Conservation (phyloP, 2,888 invertebrate species). For the Drosophila subquinaria region DNA sequence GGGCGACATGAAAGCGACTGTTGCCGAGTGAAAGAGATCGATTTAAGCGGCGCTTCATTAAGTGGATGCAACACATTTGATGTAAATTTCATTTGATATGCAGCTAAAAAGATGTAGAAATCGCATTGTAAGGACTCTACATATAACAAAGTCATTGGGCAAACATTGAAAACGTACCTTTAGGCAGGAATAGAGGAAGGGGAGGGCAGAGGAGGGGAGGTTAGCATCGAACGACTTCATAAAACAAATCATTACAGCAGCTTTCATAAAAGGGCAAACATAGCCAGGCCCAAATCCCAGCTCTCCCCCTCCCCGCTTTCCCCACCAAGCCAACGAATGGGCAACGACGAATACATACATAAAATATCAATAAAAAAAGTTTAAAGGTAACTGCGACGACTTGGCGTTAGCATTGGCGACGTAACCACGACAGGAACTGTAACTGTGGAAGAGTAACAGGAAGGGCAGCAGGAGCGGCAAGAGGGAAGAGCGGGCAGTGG, state of each 20-base stretch:
- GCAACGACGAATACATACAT: constrained; percentile 62
- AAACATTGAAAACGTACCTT: constrained; percentile 37
- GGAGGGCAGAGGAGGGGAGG: background rate
- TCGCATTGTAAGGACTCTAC: constrained; percentile 47
- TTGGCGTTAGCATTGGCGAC: constrained; percentile 50
- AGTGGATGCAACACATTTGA: constrained; percentile 30
- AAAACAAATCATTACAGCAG: constrained; percentile 79
- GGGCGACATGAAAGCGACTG: background rate
- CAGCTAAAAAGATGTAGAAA: constrained; percentile 17
- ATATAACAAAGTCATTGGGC: constrained; percentile 57
- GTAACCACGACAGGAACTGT: constrained; percentile 48
- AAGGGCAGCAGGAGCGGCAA: constrained; percentile 5
- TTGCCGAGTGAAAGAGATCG: constrained; percentile 27
- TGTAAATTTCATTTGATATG: constrained; percentile 20
- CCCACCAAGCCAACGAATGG: constrained; percentile 10
- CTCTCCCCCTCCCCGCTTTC: background rate
- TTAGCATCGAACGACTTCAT: constrained; percentile 62
- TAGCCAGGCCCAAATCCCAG: constrained; percentile 15
- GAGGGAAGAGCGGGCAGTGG: background rate
- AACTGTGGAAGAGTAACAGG: constrained; percentile 5
- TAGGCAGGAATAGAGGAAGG: too few relatives aligned
- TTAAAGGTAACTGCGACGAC: constrained; percentile 75
- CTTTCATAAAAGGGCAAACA: constrained; percentile 70
- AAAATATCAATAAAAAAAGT: constrained; percentile 78
- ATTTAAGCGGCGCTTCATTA: constrained; percentile 30